phyloP scores from a whole-genome alignment of 2,797 vertebrate genomes.

The Helicolenus hilgendorfi region DNA sequence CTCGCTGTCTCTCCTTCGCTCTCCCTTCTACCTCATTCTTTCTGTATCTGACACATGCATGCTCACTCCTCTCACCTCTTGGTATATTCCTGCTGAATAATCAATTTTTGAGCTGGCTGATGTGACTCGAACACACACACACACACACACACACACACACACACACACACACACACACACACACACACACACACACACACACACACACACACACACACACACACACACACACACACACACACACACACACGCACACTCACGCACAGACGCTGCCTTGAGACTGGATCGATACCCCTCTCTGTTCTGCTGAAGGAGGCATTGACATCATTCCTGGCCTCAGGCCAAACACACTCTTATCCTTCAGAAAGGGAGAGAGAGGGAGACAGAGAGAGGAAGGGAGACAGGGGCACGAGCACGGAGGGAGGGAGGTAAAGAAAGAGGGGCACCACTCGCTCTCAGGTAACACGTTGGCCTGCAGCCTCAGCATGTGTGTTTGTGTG shows the following conservation, averaged over 20 bases:
- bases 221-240: conserved; percentile 51
- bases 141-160: conserved; percentile 2
- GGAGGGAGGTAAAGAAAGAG: conserved; percentile 47
- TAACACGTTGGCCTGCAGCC: conserved; percentile 52
- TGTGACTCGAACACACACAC: conserved; percentile 77
- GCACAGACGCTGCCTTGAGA: conserved; percentile 89
- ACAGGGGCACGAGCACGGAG: conserved; percentile 37
- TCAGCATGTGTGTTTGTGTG: conserved; percentile 44
- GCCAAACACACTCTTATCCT: conserved; percentile 91
- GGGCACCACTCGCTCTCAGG: conserved; percentile 57
- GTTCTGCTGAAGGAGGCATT: conserved; percentile 91
- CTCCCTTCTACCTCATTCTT: conserved; percentile 68
- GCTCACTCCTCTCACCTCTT: conserved; percentile 83
- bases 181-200: conserved; percentile 50
- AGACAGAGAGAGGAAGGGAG: conserved; percentile 48
- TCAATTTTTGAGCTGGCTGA: conserved; percentile 88
- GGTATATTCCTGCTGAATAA: conserved; percentile 90
- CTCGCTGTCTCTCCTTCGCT: conserved; percentile 59
- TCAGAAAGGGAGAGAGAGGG: conserved; percentile 58
- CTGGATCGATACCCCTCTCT: conserved; percentile 90
- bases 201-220: background rate
- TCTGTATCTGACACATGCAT: conserved; percentile 82
- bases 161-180: conserved; percentile 50
- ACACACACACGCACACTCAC: conserved; percentile 55
- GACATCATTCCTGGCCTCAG: conserved; percentile 90